Conservation (phyloP, 2,113 vertebrate species). For the Pseudonaja textilis region DNA sequence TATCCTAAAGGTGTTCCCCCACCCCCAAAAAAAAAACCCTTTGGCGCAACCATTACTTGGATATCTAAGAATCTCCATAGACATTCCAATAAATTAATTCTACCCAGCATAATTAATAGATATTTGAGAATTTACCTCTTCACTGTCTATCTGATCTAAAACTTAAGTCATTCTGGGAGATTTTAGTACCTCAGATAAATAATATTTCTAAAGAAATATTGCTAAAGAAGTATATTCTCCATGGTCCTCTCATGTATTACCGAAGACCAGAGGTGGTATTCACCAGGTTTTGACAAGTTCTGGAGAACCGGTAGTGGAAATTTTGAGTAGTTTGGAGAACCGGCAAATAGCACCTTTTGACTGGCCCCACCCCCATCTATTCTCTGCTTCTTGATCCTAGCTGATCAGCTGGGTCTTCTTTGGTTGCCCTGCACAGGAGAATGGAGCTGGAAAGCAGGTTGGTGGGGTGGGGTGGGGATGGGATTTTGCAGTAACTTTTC, state of each 20-base stretch:
- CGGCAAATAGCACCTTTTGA: too few species aligned
- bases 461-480: too few species aligned
- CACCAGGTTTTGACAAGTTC: too few species aligned
- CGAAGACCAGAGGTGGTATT: neutral
- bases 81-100: neutral
- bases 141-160: neutral
- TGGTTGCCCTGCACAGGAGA: too few species aligned
- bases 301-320: too few species aligned
- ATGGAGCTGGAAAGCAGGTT: too few species aligned
- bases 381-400: too few species aligned
- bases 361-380: too few species aligned
- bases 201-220: neutral
- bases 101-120: neutral
- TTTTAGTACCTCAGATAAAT: neutral
- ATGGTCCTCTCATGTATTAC: neutral
- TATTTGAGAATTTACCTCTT: neutral
- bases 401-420: too few species aligned
- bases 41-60: neutral
- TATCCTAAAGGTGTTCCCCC: neutral
- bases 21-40: neutral
- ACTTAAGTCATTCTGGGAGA: neutral
- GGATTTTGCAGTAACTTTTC: too few species aligned
- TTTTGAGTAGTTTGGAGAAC: too few species aligned
- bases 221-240: neutral
- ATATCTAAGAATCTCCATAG: neutral